Evolutionary conservation across 2,797 vertebrate species (phyloP), one percentile per base, ranked within the genome.

Genomic region (Paguma larvata): DNA sequence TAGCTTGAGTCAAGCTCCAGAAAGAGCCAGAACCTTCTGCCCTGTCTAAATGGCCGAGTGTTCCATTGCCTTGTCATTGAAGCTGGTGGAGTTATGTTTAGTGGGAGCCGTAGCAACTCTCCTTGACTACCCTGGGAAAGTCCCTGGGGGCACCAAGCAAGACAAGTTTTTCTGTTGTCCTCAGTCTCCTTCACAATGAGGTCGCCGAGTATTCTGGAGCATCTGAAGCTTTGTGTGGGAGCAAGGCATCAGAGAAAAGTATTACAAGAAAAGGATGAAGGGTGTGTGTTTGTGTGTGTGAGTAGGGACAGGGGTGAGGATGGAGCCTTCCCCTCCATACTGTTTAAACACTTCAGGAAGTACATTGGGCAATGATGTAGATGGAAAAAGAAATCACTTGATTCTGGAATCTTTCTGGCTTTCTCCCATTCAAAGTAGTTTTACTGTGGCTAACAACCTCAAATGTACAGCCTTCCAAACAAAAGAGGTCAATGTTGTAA

Each of bases 371-470:
- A 73, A 48, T 32, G 11, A 72, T 19, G 7, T 51, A 44, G 13
- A 84, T 82, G 34, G 4, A 21, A 46, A 95, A 91, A 59, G 65
- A 56, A 70, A 59, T 34, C 44, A 77, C 48, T 95, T 59, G n/a
- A 78, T 88, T 96, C 48, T 96, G 86, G 62, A 73, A 80, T 3
- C 13, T 79, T 63, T 83, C 53, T 85, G 30, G 48, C n/a, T 91
- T 92, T 94, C 19, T 56, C 16, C 15, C 41, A 79, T 92, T 95
- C 93, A 86, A 91, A 95, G 25, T 41, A 96, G 48, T 95, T 95
- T 95, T 94, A 78, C 46, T 34, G 15, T 88, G 72, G 72, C 15
- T 12, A 79, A 38, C 48, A 90, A 92, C 56, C n/a, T 92, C 32
- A 46, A 72, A 67, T 23, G 19, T 84, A 48, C 30, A 92, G 19